Percentiles rank a stretch among this genome's conserved stretches.
Evolutionary conservation across 2,888 invertebrate genomes (phyloP).

Genomic region (Lutraria lutraria): DNA sequence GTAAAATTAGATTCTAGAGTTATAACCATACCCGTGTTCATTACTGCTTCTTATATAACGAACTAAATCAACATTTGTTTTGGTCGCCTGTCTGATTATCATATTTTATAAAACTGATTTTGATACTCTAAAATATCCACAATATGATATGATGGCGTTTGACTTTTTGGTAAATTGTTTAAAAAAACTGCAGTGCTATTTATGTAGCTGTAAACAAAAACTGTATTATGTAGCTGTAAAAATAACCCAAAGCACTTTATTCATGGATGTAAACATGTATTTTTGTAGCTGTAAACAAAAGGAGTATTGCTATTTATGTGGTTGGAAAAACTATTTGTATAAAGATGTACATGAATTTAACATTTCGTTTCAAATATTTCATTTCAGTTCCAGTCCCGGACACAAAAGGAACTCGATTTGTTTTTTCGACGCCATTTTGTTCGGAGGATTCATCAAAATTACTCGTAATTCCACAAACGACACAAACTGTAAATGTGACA

Average conservation of each 20-base stretch:
- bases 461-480: slow-evolving; percentile 64
- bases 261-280: too few species aligned
- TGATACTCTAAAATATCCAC: too few species aligned
- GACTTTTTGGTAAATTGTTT: too few species aligned
- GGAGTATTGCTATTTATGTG: not conserved
- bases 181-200: too few species aligned
- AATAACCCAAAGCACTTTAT: too few species aligned
- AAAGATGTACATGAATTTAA: too few species aligned
- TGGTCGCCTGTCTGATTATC: not conserved
- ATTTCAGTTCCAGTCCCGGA: slow-evolving; percentile 60
- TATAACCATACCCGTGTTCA: not conserved
- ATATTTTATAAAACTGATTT: not conserved
- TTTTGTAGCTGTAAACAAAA: too few species aligned
- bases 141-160: too few species aligned
- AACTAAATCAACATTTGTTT: not conserved
- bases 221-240: too few species aligned
- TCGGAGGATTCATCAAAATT: slow-evolving; percentile 35
- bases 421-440: slow-evolving; percentile 63
- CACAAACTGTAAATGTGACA: slow-evolving; percentile 56
- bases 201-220: too few species aligned
- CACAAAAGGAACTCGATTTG: slow-evolving; percentile 61
- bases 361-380: not conserved
- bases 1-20: not conserved
- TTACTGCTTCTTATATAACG: not conserved
- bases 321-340: not conserved